Percentiles rank a stretch among this genome's conserved stretches.
phyloP scores from a whole-genome alignment of 2,888 invertebrate species.

The Tetranychus truncatus region DNA sequence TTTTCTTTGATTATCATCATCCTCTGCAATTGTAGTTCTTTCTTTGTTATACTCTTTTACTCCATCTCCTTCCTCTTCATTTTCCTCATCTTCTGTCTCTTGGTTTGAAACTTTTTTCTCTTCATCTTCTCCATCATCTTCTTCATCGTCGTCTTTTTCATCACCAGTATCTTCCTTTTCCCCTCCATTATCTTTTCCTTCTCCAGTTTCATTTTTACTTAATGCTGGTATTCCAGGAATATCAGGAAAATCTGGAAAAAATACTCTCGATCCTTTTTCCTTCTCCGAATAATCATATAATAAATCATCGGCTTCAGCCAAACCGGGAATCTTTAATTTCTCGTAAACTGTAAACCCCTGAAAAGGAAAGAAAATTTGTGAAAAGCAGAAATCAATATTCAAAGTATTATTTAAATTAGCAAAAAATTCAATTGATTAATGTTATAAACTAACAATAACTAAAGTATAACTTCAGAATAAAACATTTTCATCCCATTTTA shows the following conservation, averaged over 20 bases:
- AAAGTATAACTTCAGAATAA: too few relatives aligned
- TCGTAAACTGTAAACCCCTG: slow-evolving; percentile 2
- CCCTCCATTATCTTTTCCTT: background rate
- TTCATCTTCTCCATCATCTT: slow-evolving; percentile 7
- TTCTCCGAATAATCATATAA: background rate
- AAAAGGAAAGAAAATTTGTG: background rate
- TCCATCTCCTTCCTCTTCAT: background rate
- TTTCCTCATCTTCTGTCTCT: slow-evolving; percentile 2
- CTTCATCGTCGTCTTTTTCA: background rate
- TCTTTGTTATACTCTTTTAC: background rate
- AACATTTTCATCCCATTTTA: background rate
- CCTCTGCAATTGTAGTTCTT: background rate
- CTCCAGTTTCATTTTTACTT: background rate
- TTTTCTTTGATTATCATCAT: background rate
- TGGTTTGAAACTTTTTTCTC: background rate
- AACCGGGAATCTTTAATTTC: slow-evolving; percentile 4
- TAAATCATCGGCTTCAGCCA: background rate
- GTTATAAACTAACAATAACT: too few relatives aligned
- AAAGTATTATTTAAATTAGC: background rate
- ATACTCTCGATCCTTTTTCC: background rate
- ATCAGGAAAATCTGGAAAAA: slow-evolving; percentile 1
- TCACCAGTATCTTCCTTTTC: background rate
- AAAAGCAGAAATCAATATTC: background rate
- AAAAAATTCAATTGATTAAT: background rate
- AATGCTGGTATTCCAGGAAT: slow-evolving; percentile 2